Base-by-base conservation (phyloP, 2,888 invertebrate species). In the Digitonthophagus gazella region DNA sequence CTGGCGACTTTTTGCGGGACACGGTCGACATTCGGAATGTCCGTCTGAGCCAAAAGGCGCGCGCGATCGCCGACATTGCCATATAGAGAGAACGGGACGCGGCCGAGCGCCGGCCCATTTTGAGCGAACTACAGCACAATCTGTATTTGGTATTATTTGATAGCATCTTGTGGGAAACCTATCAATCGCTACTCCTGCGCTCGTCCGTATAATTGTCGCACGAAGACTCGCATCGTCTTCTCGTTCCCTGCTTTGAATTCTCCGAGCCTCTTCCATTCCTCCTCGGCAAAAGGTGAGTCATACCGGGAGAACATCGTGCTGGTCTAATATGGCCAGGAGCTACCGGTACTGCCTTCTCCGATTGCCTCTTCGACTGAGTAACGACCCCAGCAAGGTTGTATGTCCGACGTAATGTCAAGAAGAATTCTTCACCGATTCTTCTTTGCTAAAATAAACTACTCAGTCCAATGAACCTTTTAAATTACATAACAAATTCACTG, bases 61-160 rank as follows among this genome's bases (percentile, higher is more conserved):
- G 28, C 28, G 28, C 28, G 28, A 44, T 44, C 28, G 28, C 28
- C 28, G 28, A 44, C 28, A 44, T 44, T 44, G 28, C 28, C 28
- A 44, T 44, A 44, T 44, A 44, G 28, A 44, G 28, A 44, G 28
- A 44, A 44, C 28, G 28, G 28, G 28, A 44, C 28, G 28, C 28
- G 28, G 11, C 28, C 28, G 74, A 78, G 78, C 79, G 78, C 78
- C 78, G 77, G 66, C 66, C 72, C 72, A 73, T 80, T 78, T 78
- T 72, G 71, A 78, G 80, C 79, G 78, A 72, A 70, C 74, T 67
- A 67, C 71, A 72, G 72, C 73, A 71, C 75, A 72, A 77, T 77
- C 79, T 80, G 76, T 81, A 81, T 80, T 81, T 81, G 81, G 81
- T 78, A 77, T 80, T 80, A 79, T 79, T 78, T 76, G 81, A 80